Evolutionary conservation across 2,888 invertebrate species (phyloP), one percentile per base, ranked within the genome.

Genomic region (Latheticus oryzae): DNA sequence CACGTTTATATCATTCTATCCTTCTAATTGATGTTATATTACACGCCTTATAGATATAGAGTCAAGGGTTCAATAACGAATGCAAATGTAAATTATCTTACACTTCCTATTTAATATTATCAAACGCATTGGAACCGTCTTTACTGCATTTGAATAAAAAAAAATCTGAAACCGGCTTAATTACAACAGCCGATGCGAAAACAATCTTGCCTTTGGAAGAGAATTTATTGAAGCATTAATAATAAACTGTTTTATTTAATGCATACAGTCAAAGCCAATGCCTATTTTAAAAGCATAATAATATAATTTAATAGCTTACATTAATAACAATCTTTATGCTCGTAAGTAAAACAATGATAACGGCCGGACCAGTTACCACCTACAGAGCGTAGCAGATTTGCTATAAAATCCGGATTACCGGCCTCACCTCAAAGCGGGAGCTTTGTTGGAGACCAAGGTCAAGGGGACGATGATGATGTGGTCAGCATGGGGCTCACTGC

Each of bases 1-100:
- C 53, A 43, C 24, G 33, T 53, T 53, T 43, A 53, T 53, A 43
- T 43, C 53, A 33, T 17, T 21, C 9, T 37, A 35, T 24, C 15
- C n/a, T 17, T 26, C 33, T 47, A 54, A 54, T 54, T 37, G 54
- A 13, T 37, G 17, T 28, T 54, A 54, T 37, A 37, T 47, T 47
- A 47, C 17, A 15, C 19, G 28, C 13, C 47, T 54, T 47, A 54
- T 47, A 28, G 35, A 33, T 2, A 15, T 13, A 9, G 16, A 12
- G 24, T 48, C 48, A 32, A 23, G 21, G 35, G 48, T 33, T 48
- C 48, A 33, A 35, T 35, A 48, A 5, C 24, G 7, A 48, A 24
- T 16, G 17, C 30, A 32, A 45, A 45, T 26, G 16, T 45, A 45
- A 45, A 45, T 45, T 45, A 45, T n/a, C 16, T 19, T 42, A 8